These are phyloP conservation scores for Tholera decimalis DNA, from an alignment of 2,888 invertebrate species.

Conservation along the genomic window DNA sequence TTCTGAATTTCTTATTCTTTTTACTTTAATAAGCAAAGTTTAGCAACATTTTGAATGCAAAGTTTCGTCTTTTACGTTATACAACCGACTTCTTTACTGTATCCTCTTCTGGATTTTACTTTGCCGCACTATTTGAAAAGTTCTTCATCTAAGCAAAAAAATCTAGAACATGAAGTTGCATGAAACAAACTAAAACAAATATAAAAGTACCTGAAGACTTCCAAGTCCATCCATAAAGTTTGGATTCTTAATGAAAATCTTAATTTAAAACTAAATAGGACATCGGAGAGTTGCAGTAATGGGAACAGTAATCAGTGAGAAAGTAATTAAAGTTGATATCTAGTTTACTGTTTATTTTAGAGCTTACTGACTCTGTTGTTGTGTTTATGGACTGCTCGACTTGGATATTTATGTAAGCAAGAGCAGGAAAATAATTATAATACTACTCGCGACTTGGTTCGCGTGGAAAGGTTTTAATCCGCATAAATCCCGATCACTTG, in stretches of 20 bases:
- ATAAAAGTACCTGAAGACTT: slow-evolving; percentile 39
- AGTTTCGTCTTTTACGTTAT: not conserved
- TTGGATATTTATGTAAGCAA: slow-evolving; percentile 33
- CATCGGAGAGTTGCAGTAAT: slow-evolving; percentile 53
- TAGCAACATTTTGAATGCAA: slow-evolving; percentile 3
- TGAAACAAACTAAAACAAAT: slow-evolving; percentile 35
- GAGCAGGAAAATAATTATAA: too few species aligned
- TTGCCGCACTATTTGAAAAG: slow-evolving; percentile 10
- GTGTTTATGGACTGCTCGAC: slow-evolving; percentile 31
- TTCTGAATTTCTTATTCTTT: not conserved
- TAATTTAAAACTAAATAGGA: slow-evolving; percentile 65
- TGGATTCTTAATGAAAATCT: slow-evolving; percentile 59
- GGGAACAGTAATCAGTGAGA: slow-evolving; percentile 63
- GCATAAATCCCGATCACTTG: too few species aligned
- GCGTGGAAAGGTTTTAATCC: too few species aligned
- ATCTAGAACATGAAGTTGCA: slow-evolving; percentile 9
- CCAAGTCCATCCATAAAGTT: slow-evolving; percentile 45
- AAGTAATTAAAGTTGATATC: slow-evolving; percentile 66
- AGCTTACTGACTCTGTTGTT: slow-evolving; percentile 33
- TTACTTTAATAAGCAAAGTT: not conserved
- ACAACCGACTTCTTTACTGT: not conserved
- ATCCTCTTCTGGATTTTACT: not conserved
- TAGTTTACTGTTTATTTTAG: slow-evolving; percentile 47
- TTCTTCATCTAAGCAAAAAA: slow-evolving; percentile 1
- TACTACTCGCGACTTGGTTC: too few species aligned